A percentile compares a stretch with the other conserved stretches of the same genome.
Evolutionary conservation across 2,797 vertebrate species (phyloP).

Genomic region (Esox masquinongy): DNA sequence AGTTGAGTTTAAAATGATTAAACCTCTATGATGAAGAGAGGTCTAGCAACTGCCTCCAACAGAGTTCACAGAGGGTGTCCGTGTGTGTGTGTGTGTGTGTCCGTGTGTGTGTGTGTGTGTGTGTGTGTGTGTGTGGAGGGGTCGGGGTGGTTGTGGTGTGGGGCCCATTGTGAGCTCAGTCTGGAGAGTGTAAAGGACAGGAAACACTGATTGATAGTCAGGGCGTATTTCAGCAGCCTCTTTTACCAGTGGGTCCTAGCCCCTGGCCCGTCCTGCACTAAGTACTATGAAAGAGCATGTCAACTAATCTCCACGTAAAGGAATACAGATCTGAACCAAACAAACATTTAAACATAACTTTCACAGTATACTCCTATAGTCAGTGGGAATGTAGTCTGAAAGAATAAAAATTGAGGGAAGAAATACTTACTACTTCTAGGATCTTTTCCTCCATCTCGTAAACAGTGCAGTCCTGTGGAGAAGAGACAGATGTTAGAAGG

Average conservation of each 20-base stretch:
- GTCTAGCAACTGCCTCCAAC: background rate
- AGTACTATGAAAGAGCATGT: conserved; percentile 28
- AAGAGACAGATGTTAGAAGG: conserved; percentile 54
- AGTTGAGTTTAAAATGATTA: background rate
- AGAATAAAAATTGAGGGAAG: conserved; percentile 2
- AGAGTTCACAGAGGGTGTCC: background rate
- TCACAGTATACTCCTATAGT: background rate
- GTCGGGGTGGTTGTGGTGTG: conserved; percentile 29
- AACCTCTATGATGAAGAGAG: background rate
- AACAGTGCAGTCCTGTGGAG: conserved; percentile 88
- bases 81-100: background rate
- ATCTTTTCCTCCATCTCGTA: conserved; percentile 98
- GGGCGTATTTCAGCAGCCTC: conserved; percentile 41
- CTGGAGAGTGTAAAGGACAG: conserved; percentile 83
- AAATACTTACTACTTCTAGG: conserved; percentile 89
- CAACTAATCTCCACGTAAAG: conserved; percentile 31
- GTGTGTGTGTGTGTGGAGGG: background rate
- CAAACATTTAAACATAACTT: conserved; percentile 21
- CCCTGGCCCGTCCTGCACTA: conserved; percentile 16
- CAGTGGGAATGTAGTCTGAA: conserved; percentile 33
- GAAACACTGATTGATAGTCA: conserved; percentile 75
- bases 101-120: conserved; percentile 7
- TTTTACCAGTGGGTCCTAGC: conserved; percentile 42
- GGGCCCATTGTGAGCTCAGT: conserved; percentile 76
- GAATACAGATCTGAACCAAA: conserved; percentile 7